phyloP scores from a whole-genome alignment of 2,888 invertebrate species.

The Drosophila birchii region DNA sequence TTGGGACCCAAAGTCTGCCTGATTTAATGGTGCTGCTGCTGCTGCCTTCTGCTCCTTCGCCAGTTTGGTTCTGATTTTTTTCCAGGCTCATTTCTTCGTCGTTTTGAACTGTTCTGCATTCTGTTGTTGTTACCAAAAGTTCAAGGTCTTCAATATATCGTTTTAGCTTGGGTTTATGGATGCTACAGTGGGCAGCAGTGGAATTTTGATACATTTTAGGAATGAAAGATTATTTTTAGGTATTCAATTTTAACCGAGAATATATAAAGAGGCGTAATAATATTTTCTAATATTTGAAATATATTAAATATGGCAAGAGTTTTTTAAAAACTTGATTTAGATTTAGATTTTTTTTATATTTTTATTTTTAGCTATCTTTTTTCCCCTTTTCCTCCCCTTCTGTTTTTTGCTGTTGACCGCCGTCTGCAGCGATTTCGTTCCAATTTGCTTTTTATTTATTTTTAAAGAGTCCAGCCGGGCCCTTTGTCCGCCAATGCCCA shows the following conservation, averaged over 20 bases:
- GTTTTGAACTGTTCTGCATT: constrained; percentile 43
- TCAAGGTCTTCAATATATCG: constrained; percentile 71
- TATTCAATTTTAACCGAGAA: background rate
- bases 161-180: constrained; percentile 18
- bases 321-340: background rate
- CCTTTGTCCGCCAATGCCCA: constrained; percentile 47
- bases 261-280: too few species aligned
- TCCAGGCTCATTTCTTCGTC: constrained; percentile 36
- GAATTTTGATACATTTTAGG: background rate
- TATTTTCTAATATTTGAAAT: too few species aligned
- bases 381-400: background rate
- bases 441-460: constrained; percentile 47
- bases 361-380: background rate
- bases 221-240: background rate
- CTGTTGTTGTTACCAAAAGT: constrained; percentile 64
- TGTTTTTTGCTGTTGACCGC: constrained; percentile 1
- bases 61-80: constrained; percentile 21
- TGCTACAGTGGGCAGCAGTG: background rate
- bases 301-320: too few species aligned
- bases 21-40: constrained; percentile 32
- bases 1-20: constrained; percentile 39
- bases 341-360: background rate
- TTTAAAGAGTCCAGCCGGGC: constrained; percentile 33
- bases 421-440: constrained; percentile 54
- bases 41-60: constrained; percentile 11